Conservation (phyloP, 2,888 invertebrate genomes). For the Patella caerulea region DNA sequence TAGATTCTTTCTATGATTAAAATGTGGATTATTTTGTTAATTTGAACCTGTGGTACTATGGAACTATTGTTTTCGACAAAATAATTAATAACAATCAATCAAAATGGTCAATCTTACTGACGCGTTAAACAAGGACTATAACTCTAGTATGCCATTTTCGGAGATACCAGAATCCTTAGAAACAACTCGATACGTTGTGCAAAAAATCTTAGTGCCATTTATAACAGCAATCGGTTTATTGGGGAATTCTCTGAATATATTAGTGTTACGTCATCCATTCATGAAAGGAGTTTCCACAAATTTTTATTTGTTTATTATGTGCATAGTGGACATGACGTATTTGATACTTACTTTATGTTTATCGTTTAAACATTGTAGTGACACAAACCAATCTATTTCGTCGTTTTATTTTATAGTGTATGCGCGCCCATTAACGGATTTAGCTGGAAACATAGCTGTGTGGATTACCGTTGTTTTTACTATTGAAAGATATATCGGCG, state of each 20-base stretch:
- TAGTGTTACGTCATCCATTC: slow-evolving; percentile 63
- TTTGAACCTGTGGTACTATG: no score
- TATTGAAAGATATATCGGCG: slow-evolving; percentile 83
- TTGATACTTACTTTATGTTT: slow-evolving; percentile 79
- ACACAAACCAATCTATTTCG: slow-evolving; percentile 74
- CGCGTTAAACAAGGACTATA: not conserved
- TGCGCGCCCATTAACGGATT: slow-evolving; percentile 79
- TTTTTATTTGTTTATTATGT: slow-evolving; percentile 80
- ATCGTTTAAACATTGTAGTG: slow-evolving; percentile 75
- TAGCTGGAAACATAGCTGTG: slow-evolving; percentile 79
- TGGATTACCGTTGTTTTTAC: slow-evolving; percentile 85
- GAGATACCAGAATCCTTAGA: slow-evolving; percentile 23
- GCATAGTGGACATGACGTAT: slow-evolving; percentile 81
- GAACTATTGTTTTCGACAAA: no score
- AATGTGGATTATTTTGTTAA: no score
- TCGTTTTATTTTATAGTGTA: slow-evolving; percentile 74
- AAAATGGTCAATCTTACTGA: not conserved
- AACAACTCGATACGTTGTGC: slow-evolving; percentile 55
- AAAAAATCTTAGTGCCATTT: slow-evolving; percentile 58
- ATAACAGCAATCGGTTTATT: slow-evolving; percentile 62
- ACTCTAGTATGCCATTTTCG: not conserved
- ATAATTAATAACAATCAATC: not conserved
- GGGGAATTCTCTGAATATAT: slow-evolving; percentile 67
- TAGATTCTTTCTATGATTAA: no score
- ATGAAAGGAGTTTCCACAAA: slow-evolving; percentile 69